Evolutionary conservation across 64 coral and sea anemone genomes (phyloP), one percentile per base, ranked within the genome.

Genomic region (Dendrophyllia cribrosa): DNA sequence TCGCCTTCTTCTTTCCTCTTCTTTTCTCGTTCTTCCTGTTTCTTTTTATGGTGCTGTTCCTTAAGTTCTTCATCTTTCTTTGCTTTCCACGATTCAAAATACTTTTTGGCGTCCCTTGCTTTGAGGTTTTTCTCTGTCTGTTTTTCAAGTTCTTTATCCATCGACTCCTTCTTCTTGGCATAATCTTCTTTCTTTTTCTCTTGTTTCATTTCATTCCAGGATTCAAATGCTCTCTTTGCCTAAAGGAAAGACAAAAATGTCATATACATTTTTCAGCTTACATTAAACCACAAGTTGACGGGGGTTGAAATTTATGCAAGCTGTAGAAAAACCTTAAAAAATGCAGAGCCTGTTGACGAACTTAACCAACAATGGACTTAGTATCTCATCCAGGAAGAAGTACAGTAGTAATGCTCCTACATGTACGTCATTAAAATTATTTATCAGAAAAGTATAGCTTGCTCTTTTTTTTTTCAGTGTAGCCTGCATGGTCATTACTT

Each of bases 41-140:
- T 87, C 69, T 83, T 83, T 43, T 93, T 88, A 5, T 72, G 71
- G 62, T 94, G 92, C 45, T 88, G 56, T 75, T 91, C 83, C 71
- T 94, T 97, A n/a, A 97, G 82, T 58, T 86, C 43, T 45, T 75
- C 82, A 46, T 97, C 95, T 91, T 97, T 97, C 68, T 88, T 91
- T 52, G 70, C 20, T 13, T 94, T 97, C 95, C 95, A 97, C 0
- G 95, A 91, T 43, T 94, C 88, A 73, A 97, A 97, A 46, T 91
- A 94, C 53, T 97, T 97, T 59, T 87, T 79, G 5, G 88, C 82
- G 61, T 97, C 95, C 79, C 88, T 89, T 59, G 70, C 84, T 77
- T 74, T 94, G 16, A 94, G 9, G 59, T 88, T 64, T 67, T 72
- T 91, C 47, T 97, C 95, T 20, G 90, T 88, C 10, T 97, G 92